These are phyloP conservation scores for Caloenas nicobarica DNA, from an alignment of 2,113 vertebrate genomes.

Conservation along the genomic window DNA sequence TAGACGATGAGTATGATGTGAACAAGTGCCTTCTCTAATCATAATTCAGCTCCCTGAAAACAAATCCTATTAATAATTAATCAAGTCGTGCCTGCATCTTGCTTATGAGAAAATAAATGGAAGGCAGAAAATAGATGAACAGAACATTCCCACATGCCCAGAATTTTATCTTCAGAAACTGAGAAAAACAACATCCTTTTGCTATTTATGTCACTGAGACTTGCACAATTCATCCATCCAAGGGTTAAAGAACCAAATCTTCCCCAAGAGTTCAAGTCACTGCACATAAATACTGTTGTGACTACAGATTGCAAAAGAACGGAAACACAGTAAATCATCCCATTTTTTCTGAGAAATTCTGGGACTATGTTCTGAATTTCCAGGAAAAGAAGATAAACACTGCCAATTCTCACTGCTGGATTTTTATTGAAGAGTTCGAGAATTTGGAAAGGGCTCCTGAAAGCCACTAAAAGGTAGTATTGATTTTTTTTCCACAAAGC, in stretches of 20 bases:
- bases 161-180: neutral
- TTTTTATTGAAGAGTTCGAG: slow-evolving; percentile 78
- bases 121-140: neutral
- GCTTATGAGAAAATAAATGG: neutral
- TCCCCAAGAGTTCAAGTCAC: slow-evolving; percentile 64
- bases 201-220: neutral
- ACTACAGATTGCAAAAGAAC: slow-evolving; percentile 77
- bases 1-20: neutral
- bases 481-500: slow-evolving; percentile 15
- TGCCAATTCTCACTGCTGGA: slow-evolving; percentile 81
- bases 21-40: neutral
- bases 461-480: slow-evolving; percentile 39
- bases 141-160: neutral
- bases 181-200: neutral
- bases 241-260: slow-evolving; percentile 59
- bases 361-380: slow-evolving; percentile 88
- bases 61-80: neutral
- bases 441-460: slow-evolving; percentile 60
- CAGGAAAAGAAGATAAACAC: slow-evolving; percentile 81
- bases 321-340: slow-evolving; percentile 85
- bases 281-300: slow-evolving; percentile 64
- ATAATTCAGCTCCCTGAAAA: neutral
- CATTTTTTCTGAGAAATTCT: slow-evolving; percentile 92
- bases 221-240: neutral
- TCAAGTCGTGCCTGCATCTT: neutral